Base-by-base conservation (phyloP, 2,797 vertebrate genomes). In the Austrolebias charrua region DNA sequence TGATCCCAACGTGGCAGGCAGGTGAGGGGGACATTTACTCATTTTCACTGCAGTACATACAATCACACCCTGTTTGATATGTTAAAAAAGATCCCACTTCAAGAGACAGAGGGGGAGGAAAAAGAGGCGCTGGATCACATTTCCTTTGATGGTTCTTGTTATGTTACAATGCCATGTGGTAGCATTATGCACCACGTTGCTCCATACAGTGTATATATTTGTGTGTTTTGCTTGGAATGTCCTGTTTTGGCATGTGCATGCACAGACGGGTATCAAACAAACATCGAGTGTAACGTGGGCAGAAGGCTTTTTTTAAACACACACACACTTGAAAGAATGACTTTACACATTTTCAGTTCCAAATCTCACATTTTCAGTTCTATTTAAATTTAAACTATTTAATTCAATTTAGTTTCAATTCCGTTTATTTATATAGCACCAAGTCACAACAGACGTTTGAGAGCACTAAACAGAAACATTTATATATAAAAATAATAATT, bases 1-100 rank as follows among this genome's bases (percentile, higher is more conserved):
- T 57, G 93, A 98, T 76, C 94, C 95, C 81, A 98, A 96, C 82
- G 31, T 89, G 67, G 62, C 81, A 74, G 95, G 94, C 94, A 95
- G 94, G 97, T 99, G 92, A 92, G 46, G 42, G 14, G 4, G 29
- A 46, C 2, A 33, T 2, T 10, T 50, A 29, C 47, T 71, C 45
- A 24, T 60, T 71, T 69, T 77, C 46, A 66, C 46, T 57, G 46
- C 62, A 60, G 16, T 68, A n/a, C 44, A 18, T 56, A 50, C 56
- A 57, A 64, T 79, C 43, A 38, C 59, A 76, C 53, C 69, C 57
- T 6, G 63, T 55, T 60, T 72, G 72, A 76, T 74, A 62, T 47
- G 59, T 49, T 63, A 62, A 78, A 62, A 78, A 82, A 71, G 31
- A 67, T 44, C 19, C 52, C 62, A 73, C 61, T 51, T 60, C 47